phyloP scores from a whole-genome alignment of 2,888 invertebrate species.

The Pediacus dermestoides region DNA sequence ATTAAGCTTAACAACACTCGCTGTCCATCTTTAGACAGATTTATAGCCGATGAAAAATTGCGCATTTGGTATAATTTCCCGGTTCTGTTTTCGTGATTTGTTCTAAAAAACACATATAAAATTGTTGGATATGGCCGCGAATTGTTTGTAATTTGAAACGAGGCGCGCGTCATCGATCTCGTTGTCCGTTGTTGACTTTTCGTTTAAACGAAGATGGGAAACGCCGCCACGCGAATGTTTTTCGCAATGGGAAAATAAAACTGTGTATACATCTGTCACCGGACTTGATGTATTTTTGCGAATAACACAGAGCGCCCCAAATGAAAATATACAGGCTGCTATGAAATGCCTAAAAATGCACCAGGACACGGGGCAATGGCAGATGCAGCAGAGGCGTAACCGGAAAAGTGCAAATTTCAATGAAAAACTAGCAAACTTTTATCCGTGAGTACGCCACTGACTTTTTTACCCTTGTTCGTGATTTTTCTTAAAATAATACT shows the following conservation, averaged over 20 bases:
- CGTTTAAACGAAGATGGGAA: slow-evolving; percentile 6
- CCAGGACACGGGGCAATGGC: too few relatives aligned
- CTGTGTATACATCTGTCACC: slow-evolving; percentile 7
- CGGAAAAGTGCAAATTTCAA: too few relatives aligned
- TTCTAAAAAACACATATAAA: too few relatives aligned
- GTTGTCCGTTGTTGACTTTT: slow-evolving; percentile 2
- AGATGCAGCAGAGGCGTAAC: too few relatives aligned
- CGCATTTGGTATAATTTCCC: slow-evolving; percentile 2
- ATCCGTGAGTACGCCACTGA: too few relatives aligned
- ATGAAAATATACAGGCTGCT: slow-evolving; percentile 4
- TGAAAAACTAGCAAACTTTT: too few relatives aligned
- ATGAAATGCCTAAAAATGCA: too few relatives aligned
- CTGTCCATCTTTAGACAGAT: slow-evolving; percentile 3
- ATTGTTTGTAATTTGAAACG: background rate
- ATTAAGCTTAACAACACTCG: slow-evolving; percentile 10
- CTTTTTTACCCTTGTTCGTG: too few relatives aligned
- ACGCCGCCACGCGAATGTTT: slow-evolving; percentile 1
- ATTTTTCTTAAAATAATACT: too few relatives aligned
- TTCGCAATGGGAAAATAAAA: slow-evolving; percentile 7
- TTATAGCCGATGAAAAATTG: slow-evolving; percentile 3
- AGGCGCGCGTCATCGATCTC: slow-evolving; percentile 6
- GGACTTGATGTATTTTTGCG: slow-evolving; percentile 6
- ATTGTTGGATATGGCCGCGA: too few relatives aligned
- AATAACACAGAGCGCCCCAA: too few relatives aligned
- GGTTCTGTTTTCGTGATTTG: too few relatives aligned